Base-by-base conservation (phyloP, 2,888 invertebrate genomes). In the Meandrusa payeni region DNA sequence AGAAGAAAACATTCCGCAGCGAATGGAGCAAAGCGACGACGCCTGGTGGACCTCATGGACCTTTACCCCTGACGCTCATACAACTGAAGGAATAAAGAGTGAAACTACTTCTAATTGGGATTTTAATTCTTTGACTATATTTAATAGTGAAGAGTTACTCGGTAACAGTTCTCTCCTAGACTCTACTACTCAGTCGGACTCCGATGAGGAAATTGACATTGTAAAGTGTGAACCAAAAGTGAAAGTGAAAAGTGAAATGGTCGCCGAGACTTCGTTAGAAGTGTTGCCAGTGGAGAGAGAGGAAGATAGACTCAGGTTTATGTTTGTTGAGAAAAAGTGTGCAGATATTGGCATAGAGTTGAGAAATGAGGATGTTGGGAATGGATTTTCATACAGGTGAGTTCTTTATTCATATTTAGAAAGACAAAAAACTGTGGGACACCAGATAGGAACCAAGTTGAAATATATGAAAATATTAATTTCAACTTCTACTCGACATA, bases 361-460 rank as follows among this genome's bases (percentile, higher is more conserved):
- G 49, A 54, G 77, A 46, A 86, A 86, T 48, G 86, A 88, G 11
- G 74, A 82, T 45, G 64, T 88, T 1, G 88, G 87, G 0, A 63
- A 64, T 13, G 86, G 86, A 1, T 81, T 67, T 29, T 71, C 69
- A 11, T 81, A 83, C 43, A 86, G 88, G 88, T 86, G 12, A 66
- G 71, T 51, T 12, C 1, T 23, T 28, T 40, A n/a, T 34, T 2
- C 40, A 28, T 23, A 29, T 9, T 5, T 28, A 1, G 24, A n/a
- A n/a, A n/a, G n/a, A n/a, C n/a, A n/a, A n/a, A n/a, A n/a, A n/a
- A n/a, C n/a, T n/a, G n/a, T n/a, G n/a, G n/a, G n/a, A n/a, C n/a
- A n/a, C n/a, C n/a, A n/a, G n/a, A n/a, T n/a, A n/a, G n/a, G n/a
- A n/a, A n/a, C n/a, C n/a, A n/a, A n/a, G n/a, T n/a, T n/a, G n/a